Evolutionary conservation across 2,888 invertebrate genomes (phyloP).

Genomic region (Melipona bicolor): DNA sequence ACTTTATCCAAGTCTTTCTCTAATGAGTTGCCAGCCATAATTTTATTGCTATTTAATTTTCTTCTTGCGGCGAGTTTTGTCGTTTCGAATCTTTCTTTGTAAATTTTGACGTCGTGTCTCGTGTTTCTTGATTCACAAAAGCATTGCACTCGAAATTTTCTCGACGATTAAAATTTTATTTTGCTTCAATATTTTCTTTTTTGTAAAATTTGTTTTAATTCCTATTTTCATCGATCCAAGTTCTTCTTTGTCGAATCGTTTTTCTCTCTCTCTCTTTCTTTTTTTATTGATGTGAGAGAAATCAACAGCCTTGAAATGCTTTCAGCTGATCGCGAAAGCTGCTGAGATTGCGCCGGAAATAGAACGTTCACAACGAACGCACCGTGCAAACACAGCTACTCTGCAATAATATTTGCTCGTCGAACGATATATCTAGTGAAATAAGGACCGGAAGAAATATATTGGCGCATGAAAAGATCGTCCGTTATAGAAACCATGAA

Average conservation of each 20-base stretch:
- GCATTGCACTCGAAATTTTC: background rate
- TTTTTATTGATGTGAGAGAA: slow-evolving; percentile 4
- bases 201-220: background rate
- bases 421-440: slow-evolving; percentile 47
- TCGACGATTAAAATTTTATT: background rate
- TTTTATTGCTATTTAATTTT: background rate
- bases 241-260: background rate
- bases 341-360: slow-evolving; percentile 47
- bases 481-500: background rate
- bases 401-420: slow-evolving; percentile 64
- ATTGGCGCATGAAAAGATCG: background rate
- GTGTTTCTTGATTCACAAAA: background rate
- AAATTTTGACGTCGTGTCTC: background rate
- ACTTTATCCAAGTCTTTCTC: background rate
- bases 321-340: slow-evolving; percentile 51
- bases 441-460: slow-evolving; percentile 36
- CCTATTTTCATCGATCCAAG: background rate
- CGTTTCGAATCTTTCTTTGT: background rate
- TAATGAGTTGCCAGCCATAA: background rate
- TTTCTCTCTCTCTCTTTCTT: background rate
- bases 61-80: background rate
- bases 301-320: slow-evolving; percentile 55
- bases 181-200: background rate
- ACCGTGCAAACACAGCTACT: slow-evolving; percentile 47
- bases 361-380: slow-evolving; percentile 61